Evolutionary conservation across 2,113 vertebrate species (phyloP), one percentile per base, ranked within the genome.

Genomic region (Pica pica): DNA sequence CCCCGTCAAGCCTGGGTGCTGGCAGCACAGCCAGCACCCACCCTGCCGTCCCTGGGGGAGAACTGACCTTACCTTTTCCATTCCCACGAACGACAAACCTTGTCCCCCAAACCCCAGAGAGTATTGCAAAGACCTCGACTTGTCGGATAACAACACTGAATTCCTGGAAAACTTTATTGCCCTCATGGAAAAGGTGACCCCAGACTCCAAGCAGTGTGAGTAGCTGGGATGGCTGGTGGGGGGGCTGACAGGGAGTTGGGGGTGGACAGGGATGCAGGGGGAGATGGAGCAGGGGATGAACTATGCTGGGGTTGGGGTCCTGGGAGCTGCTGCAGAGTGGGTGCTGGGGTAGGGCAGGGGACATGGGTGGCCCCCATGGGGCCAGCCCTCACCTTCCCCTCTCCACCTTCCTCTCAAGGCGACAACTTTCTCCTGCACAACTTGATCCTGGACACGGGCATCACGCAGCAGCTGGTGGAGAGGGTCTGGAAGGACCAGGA

Each of bases 181-280:
- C 87, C 99, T 99, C 77, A 99, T 99, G 99, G 99, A 99, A 98
- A 99, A 99, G 98, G 99, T 99, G 98, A 99, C 99, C 28, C 99
- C 99, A 19, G 99, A 99, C 97, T 99, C 99, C 95, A 99, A 99
- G 97, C 99, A 99, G 98, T 99, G 99, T 99, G 97, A 99, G 99
- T 98, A 97, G 60, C 74, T 5, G 68, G 63, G 70, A 30, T 30
- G 30, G 71, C 37, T 85, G 57, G 10, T 4, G 33, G 46, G 5
- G 5, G 6, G 37, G 20, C 15, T 81, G 37, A n/a, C 6, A n/a
- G 31, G 2, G 12, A 46, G 1, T 4, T 3, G 11, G 18, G 15
- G 7, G 28, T 52, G 49, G 21, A 15, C 0, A 1, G 27, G 70
- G 22, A 4, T 10, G 2, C 2, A 11, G 21, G 18, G 15, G 27